Base-by-base conservation (phyloP, 2,113 vertebrate genomes). In the Zapus hudsonius region DNA sequence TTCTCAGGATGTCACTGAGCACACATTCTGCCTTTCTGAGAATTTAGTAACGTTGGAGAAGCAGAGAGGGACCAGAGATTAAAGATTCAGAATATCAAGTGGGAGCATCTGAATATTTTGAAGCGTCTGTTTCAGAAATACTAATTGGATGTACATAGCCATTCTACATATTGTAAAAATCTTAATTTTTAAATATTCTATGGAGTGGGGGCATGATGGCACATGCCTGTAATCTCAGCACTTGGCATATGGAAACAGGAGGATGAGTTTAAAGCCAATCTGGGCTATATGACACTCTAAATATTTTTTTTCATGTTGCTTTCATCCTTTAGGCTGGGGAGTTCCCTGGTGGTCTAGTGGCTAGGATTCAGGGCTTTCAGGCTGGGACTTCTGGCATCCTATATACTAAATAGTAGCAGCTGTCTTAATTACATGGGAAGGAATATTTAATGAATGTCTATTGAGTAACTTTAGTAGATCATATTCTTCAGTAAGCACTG, bases 281-380 rank as follows among this genome's bases (percentile, higher is more conserved):
- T 81, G 63, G 44, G 31, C 61, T 67, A 5, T 4, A 15, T 23
- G 33, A 20, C 44, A 10, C 40, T 33, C 44, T 20, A 67, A 22
- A 67, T 57, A 67, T 47, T 47, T n/a, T n/a, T n/a, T 91, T 80
- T 89, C 70, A 0, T 76, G 19, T 91, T 63, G 11, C 59, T 91
- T 83, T 86, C 8, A 20, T 89, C 76, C 38, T 61, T 91, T 80
- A 91, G 66, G 61, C n/a, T n/a, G n/a, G n/a, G n/a, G n/a, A n/a
- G n/a, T n/a, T n/a, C n/a, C n/a, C n/a, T n/a, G n/a, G n/a, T n/a
- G n/a, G n/a, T n/a, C n/a, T n/a, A n/a, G n/a, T n/a, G n/a, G n/a
- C n/a, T n/a, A n/a, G n/a, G n/a, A n/a, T n/a, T n/a, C n/a, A n/a
- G n/a, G n/a, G n/a, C n/a, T n/a, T n/a, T n/a, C n/a, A 74, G 73